Percentiles rank a stretch among this genome's conserved stretches.
These are phyloP conservation scores for Lycopodina hypogea DNA, from an alignment of 37 sponge, comb jelly and placozoan species.

Conservation along the genomic window DNA sequence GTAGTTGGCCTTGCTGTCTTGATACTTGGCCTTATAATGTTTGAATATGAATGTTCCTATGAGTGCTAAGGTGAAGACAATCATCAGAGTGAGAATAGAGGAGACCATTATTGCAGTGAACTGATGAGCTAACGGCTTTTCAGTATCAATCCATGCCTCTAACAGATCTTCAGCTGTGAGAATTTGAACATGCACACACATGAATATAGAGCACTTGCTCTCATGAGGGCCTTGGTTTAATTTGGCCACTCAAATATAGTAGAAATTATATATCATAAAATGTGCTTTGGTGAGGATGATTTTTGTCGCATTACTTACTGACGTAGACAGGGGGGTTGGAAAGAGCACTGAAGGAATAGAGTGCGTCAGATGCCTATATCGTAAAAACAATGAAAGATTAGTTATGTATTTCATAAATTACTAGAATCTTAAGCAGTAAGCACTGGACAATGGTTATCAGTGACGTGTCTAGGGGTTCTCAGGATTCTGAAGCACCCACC, in stretches of 20 bases:
- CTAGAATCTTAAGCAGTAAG: too few species aligned
- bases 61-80: conserved; percentile 29
- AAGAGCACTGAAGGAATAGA: conserved; percentile 28
- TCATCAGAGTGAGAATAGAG: conserved; percentile 16
- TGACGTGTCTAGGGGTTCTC: too few species aligned
- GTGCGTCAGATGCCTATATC: neutral
- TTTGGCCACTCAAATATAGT: too few species aligned
- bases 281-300: too few species aligned
- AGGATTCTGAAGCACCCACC: neutral
- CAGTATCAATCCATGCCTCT: conserved; percentile 22
- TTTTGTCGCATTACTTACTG: neutral
- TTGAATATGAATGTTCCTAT: neutral
- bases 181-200: neutral
- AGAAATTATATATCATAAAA: neutral
- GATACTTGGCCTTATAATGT: conserved; percentile 17
- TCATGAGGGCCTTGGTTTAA: too few species aligned
- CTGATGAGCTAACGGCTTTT: neutral
- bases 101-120: conserved; percentile 3
- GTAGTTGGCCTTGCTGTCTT: conserved; percentile 22
- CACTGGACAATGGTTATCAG: too few species aligned
- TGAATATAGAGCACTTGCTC: too few species aligned
- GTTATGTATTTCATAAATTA: neutral
- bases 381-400: neutral
- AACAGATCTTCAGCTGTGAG: conserved; percentile 22
- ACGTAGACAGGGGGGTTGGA: conserved; percentile 40